A percentile compares a stretch with the other conserved stretches of the same genome.
Evolutionary conservation across 2,113 vertebrate genomes (phyloP).

Genomic region (Dasyurus viverrinus): DNA sequence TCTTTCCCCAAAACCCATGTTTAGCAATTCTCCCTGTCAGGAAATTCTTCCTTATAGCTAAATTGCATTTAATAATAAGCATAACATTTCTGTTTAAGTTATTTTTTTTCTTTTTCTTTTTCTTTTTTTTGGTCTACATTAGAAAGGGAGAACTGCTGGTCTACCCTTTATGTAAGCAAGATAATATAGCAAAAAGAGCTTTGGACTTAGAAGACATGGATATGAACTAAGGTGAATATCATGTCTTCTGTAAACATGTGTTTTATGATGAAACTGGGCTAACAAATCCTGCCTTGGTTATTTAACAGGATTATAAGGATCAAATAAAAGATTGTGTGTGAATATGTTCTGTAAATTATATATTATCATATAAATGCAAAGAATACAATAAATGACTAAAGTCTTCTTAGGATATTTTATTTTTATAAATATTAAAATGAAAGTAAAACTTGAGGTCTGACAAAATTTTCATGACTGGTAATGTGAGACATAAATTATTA

Average conservation of each 20-base stretch:
- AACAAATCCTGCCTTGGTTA: neutral
- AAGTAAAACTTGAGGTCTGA: neutral
- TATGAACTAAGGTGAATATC: neutral
- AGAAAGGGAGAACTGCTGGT: neutral
- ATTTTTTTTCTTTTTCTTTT: neutral
- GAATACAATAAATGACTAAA: neutral
- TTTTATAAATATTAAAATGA: neutral
- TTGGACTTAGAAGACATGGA: neutral
- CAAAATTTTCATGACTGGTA: neutral
- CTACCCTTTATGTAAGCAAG: neutral
- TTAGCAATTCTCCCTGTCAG: constrained; percentile 12
- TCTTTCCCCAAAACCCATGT: neutral
- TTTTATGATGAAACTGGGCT: neutral
- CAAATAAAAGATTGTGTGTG: neutral
- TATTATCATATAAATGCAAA: neutral
- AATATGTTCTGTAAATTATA: neutral
- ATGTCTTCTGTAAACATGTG: neutral
- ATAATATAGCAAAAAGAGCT: neutral
- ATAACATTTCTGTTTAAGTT: neutral
- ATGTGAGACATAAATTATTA: neutral
- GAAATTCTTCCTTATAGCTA: constrained; percentile 37
- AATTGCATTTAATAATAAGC: neutral
- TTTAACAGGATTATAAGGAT: neutral
- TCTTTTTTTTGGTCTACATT: neutral
- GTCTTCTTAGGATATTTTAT: constrained; percentile 19